These are phyloP conservation scores for Rhabdornis inornatus DNA, from an alignment of 2,113 vertebrate genomes.

Conservation along the genomic window DNA sequence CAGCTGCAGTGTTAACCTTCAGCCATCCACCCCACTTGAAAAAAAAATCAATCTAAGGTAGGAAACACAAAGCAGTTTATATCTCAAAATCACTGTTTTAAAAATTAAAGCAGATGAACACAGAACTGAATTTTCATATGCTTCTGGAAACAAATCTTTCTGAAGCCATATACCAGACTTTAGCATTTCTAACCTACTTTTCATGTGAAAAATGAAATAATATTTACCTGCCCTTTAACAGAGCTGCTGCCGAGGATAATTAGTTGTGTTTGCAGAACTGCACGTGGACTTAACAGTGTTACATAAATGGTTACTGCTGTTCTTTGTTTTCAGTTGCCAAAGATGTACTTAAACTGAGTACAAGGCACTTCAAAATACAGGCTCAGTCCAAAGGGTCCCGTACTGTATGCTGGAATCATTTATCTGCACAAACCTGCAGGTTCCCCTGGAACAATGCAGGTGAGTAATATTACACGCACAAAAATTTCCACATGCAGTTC, in stretches of 20 bases:
- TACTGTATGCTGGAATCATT: background rate
- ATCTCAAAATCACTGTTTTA: background rate
- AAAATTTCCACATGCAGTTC: background rate
- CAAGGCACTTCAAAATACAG: background rate
- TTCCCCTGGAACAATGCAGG: background rate
- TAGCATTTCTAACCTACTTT: background rate
- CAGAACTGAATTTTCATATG: background rate
- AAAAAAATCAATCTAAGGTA: background rate
- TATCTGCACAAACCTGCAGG: background rate
- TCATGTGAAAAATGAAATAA: background rate
- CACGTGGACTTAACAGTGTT: background rate
- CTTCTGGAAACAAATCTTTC: background rate
- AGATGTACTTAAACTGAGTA: background rate
- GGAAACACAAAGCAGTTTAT: background rate
- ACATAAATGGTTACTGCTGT: background rate
- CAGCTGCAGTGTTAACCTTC: background rate
- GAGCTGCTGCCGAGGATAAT: background rate
- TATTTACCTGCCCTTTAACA: conserved; percentile 3
- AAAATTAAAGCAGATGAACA: background rate
- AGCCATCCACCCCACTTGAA: background rate
- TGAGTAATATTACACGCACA: background rate
- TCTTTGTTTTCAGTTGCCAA: background rate
- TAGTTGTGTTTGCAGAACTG: background rate
- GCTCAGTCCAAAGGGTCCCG: background rate
- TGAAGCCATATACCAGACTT: background rate